Evolutionary conservation across 2,888 invertebrate genomes (phyloP), one percentile per base, ranked within the genome.

Genomic region (Tetheella fluctuosa): DNA sequence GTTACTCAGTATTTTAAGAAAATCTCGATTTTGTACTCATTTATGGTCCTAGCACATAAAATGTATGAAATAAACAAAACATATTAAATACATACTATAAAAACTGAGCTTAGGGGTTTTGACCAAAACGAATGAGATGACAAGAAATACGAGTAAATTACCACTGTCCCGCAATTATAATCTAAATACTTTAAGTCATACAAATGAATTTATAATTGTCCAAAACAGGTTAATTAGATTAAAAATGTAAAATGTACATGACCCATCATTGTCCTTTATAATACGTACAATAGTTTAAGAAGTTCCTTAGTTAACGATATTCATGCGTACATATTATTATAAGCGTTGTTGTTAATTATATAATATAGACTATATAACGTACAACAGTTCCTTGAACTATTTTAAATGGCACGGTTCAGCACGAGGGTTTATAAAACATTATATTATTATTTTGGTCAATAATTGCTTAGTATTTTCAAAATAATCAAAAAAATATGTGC

Each of bases 341-440:
- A 86, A 85, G 84, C 79, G 85, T 89, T 89, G 87, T 89, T 90
- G 84, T 86, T 88, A 84, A 79, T 83, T 84, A 83, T 81, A 81
- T 74, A 69, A 61, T 71, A 70, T 70, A 78, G 28, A 73, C 73
- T 78, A 74, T 72, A 77, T 79, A 80, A 83, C 83, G 79, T 84
- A 84, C 84, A 84, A 86, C 80, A 85, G 90, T 91, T 90, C 90
- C 90, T 91, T 80, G 76, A 73, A 79, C 79, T 83, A 73, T 71
- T 62, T 67, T 59, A 71, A 68, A 61, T 64, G 64, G 79, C 76
- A 80, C 77, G 84, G 81, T 82, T 73, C 71, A 83, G 81, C 37
- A 53, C 53, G 48, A 25, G 30, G 23, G 54, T 20, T 48, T 48
- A 48, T 48, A 20, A 28, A 54, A 57, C 39, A 42, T 17, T 54